Base-by-base conservation (phyloP, 1,140 invertebrate genomes). In the Drosophila rufa region DNA sequence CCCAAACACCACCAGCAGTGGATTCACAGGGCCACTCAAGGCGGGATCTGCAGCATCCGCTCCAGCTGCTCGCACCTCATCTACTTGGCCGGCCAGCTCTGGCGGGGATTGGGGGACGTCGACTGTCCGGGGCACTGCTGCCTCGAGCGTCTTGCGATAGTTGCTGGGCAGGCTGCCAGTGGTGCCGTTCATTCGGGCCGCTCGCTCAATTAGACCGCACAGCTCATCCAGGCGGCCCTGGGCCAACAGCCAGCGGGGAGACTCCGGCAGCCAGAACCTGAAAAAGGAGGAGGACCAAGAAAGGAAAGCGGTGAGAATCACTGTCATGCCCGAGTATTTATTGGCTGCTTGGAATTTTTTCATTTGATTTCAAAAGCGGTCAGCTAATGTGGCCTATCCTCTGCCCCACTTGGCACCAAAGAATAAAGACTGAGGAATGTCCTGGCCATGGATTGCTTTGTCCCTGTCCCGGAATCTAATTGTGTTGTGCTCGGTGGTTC, bases 221-320 rank as follows among this genome's bases (percentile, higher is more conserved):
- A 96, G 95, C 93, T 96, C 95, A 59, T 96, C 94, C 4, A 94
- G 94, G 77, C 95, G 94, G n/a, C 96, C 96, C 85, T 96, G 94
- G 5, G 96, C 95, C 15, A 97, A 91, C 15, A 98, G 93, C 97
- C 97, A 98, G 75, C 97, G 94, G n/a, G 97, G 96, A 3, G 97
- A 97, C 94, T 97, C 97, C 1, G 97, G 97, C 43, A 98, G 91
- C 45, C 97, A 93, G 93, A 96, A 96, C 94, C 94, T 96, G 14
- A 6, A 19, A 2, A 2, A 33, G 9, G 2, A 6, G 11, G 8
- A 17, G 51, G 14, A 55, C 19, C 17, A 9, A 14, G 22, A 82
- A 79, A 36, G 33, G 3, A 25, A n/a, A 25, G 42, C 15, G 48
- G 17, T 45, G 45, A 46, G 70, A 76, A 68, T 82, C 83, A 82